Evolutionary conservation across 2,797 vertebrate species (phyloP), one percentile per base, ranked within the genome.

Genomic region (Taeniopygia guttata): DNA sequence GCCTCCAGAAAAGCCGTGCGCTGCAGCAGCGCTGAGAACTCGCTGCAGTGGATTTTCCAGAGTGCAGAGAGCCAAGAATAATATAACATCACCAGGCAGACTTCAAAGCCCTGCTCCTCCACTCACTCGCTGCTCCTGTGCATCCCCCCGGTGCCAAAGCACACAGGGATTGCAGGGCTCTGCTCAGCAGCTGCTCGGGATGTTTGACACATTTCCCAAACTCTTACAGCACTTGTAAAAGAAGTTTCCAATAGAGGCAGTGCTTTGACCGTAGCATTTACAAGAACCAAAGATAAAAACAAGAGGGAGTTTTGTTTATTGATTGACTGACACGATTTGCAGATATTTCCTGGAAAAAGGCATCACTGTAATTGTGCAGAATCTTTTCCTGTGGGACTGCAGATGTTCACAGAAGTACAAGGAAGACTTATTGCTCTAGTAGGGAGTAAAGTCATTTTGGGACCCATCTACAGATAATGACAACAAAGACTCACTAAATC

Each of bases 11-110:
- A 95, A 97, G 92, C 94, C 92, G 91, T 95, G 97, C 84, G 93
- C 95, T 97, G 90, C 97, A 97, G 97, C 97, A 94, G 95, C 83
- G 93, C 96, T 79, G 55, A 97, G 97, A 98, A 97, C 97, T 97
- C 92, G 94, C 95, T 98, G 97, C 98, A 98, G 97, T 98, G 98
- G 94, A 98, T 98, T 99, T 99, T 98, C 98, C 98, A 98, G 95
- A 83, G 75, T 14, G 46, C 76, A 67, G 34, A 78, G 87, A 97
- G 98, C 98, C 98, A 99, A 99, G 97, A 98, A 98, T 98, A 99
- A 98, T 97, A 98, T 97, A 97, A 98, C 98, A 98, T 97, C 97
- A 98, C 96, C 97, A 96, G 91, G 92, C 96, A 96, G 97, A 98
- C 98, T 98, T 99, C 98, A 98, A 98, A 98, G 98, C 82, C 66